Conservation (phyloP, 2,113 vertebrate genomes). For the Antidorcas marsupialis region DNA sequence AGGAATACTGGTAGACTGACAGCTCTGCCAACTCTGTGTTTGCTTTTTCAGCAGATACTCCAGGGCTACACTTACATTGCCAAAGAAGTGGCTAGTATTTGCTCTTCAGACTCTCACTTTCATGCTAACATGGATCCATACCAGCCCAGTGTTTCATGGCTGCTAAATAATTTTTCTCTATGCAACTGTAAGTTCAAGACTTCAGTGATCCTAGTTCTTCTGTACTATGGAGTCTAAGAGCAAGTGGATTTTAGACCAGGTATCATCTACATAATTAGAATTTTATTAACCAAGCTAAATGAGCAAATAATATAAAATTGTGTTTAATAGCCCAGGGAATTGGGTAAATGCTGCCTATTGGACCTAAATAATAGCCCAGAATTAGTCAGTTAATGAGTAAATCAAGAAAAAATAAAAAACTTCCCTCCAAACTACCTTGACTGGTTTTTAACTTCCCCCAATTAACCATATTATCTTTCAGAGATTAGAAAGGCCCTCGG, state of each 20-base stretch:
- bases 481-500: neutral
- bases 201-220: neutral
- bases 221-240: neutral
- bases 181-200: neutral
- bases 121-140: too few species aligned
- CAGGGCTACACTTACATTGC: neutral
- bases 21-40: neutral
- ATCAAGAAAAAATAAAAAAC: neutral
- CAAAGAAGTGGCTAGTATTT: neutral
- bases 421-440: neutral
- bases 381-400: neutral
- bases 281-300: constrained; percentile 15
- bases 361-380: neutral
- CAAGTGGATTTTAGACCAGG: neutral
- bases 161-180: neutral
- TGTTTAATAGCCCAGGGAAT: neutral
- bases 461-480: neutral
- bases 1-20: neutral
- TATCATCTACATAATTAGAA: neutral
- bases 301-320: constrained; percentile 17
- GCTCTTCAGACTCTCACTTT: neutral
- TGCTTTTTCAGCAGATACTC: neutral
- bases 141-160: neutral
- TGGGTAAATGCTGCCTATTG: neutral
- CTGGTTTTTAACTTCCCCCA: neutral